Base-by-base conservation (phyloP, 2,797 vertebrate species). In the Cottoperca gobio region DNA sequence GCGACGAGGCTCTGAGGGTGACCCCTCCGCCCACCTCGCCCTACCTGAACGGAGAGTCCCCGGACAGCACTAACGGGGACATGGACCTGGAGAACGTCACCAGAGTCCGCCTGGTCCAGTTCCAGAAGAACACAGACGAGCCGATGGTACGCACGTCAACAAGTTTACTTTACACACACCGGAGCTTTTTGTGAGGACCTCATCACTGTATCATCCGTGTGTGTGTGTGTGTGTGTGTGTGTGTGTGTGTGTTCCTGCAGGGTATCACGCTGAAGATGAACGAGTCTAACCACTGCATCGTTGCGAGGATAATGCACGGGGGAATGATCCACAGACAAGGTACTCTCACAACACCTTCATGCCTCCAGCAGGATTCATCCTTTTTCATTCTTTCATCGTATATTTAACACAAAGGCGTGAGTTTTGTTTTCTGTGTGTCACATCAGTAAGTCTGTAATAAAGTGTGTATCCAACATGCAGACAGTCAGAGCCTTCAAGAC, bases 71-170 rank as follows among this genome's bases (percentile, higher is more conserved):
- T 81, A 97, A 97, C 79, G 97, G 97, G 37, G 98, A 99, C 93
- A 97, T 99, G 97, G 98, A 99, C 83, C 96, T 99, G 96, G 98
- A 99, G 92, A 99, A 99, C n/a, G 97, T 99, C 70, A 99, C 98
- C 67, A 93, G 98, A 43, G 98, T 99, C 46, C 96, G 97, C 1
- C 94, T 99, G 88, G 98, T 99, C 48, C 98, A 99, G 93, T 99
- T 99, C 91, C 98, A 99, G 93, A 99, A 99, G 94, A 99, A 99
- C 93, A 99, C 98, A 0, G 97, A 99, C 55, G 97, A 99, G 79
- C 98, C 98, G 35, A 99, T 99, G 98, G 91, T 92, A 63, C 11
- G 0, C 8, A 3, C 9, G 5, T 12, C 16, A 13, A 21, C 55
- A 10, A 2, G 8, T 17, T 17, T 10, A 26, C 24, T 13, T 9